phyloP scores from a whole-genome alignment of 2,113 vertebrate species.

The Gulo gulo region DNA sequence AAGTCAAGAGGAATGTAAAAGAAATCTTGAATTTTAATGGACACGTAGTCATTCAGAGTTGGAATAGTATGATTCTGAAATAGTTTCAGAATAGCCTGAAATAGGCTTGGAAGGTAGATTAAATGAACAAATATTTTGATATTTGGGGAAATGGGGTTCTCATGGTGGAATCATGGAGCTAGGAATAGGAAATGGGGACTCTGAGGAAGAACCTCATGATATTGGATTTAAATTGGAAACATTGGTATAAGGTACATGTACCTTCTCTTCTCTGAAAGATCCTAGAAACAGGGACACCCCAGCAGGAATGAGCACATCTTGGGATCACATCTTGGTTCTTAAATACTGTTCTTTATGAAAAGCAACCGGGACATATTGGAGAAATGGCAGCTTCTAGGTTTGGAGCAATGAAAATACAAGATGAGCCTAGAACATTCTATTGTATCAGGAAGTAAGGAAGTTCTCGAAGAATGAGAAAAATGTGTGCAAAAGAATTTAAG shows the following conservation, averaged over 20 bases:
- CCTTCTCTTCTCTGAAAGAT: neutral
- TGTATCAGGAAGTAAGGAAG: neutral
- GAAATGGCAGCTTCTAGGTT: neutral
- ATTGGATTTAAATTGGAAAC: neutral
- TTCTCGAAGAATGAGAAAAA: neutral
- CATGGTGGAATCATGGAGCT: neutral
- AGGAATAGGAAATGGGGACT: neutral
- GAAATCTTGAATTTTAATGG: neutral
- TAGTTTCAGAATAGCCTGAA: neutral
- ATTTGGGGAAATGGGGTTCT: neutral
- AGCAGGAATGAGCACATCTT: accelerated
- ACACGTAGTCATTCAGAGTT: neutral
- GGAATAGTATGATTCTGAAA: neutral
- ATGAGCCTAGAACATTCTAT: neutral
- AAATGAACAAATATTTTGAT: neutral
- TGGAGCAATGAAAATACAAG: neutral
- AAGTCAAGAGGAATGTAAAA: neutral
- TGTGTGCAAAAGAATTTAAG: neutral
- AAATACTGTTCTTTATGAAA: neutral
- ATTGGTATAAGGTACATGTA: accelerated
- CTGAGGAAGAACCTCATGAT: accelerated
- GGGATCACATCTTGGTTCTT: no score
- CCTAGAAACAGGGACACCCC: neutral
- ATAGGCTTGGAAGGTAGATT: neutral
- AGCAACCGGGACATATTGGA: neutral